phyloP scores from a whole-genome alignment of 2,888 invertebrate genomes.

The Apodemia zela region DNA sequence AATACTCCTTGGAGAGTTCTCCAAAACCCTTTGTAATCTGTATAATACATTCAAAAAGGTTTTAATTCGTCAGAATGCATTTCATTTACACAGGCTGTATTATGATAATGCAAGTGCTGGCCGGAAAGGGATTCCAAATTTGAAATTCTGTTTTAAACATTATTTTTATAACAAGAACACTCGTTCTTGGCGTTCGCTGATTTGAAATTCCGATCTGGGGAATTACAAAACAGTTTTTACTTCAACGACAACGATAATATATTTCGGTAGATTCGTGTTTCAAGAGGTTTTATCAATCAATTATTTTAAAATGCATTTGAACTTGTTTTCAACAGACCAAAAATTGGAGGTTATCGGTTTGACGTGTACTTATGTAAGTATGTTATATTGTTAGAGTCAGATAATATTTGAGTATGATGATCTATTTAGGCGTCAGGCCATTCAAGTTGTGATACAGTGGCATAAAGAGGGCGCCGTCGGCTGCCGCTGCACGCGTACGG shows the following conservation, averaged over 20 bases:
- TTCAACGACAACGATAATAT: constrained; percentile 15
- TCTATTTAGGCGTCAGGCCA: too few relatives aligned
- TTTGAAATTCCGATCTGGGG: constrained; percentile 36
- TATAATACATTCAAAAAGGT: constrained; percentile 28
- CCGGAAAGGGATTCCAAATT: constrained; percentile 33
- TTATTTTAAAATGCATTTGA: too few relatives aligned
- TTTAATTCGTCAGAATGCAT: constrained; percentile 23
- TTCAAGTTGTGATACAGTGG: too few relatives aligned
- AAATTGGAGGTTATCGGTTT: too few relatives aligned
- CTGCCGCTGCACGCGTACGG: too few relatives aligned
- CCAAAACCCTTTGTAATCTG: constrained; percentile 21
- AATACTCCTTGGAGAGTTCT: constrained; percentile 14
- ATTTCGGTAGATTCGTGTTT: background rate
- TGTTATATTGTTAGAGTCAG: too few relatives aligned
- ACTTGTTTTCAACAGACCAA: too few relatives aligned
- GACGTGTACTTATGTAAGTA: too few relatives aligned
- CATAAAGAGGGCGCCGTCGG: too few relatives aligned
- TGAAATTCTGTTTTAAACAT: constrained; percentile 31
- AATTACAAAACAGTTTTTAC: constrained; percentile 34
- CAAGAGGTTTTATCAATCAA: too few relatives aligned
- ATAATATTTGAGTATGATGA: too few relatives aligned
- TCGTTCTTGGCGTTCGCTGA: constrained; percentile 26
- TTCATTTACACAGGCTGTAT: constrained; percentile 26
- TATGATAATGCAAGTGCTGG: constrained; percentile 33
- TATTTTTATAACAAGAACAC: constrained; percentile 34